Evolutionary conservation across 2,888 invertebrate species (phyloP).

Genomic region (Trachelus troglodyta): DNA sequence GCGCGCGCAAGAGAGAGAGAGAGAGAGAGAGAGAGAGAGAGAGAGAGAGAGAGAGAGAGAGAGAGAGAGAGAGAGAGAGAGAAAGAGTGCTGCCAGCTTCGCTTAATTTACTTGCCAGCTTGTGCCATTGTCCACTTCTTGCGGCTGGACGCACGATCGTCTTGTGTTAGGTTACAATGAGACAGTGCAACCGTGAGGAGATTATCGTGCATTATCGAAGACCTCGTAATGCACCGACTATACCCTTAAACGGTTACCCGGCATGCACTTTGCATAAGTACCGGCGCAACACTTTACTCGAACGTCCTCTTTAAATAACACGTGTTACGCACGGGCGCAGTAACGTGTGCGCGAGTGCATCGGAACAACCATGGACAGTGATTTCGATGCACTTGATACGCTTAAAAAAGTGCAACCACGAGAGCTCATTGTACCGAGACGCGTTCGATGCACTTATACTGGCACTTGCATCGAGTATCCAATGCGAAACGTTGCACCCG

Average conservation of each 20-base stretch:
- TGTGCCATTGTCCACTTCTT: background rate
- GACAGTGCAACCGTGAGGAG: background rate
- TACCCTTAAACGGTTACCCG: background rate
- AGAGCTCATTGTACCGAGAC: background rate
- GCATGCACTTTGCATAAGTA: background rate
- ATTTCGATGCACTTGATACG: background rate
- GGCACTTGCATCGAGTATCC: background rate
- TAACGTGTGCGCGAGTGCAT: background rate
- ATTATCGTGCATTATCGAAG: background rate
- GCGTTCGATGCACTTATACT: background rate
- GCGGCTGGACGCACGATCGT: background rate
- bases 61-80: too few relatives aligned
- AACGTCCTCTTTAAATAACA: background rate
- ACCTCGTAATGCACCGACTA: background rate
- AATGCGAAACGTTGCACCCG: background rate
- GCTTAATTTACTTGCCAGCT: background rate
- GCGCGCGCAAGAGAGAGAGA: background rate
- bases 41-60: too few relatives aligned
- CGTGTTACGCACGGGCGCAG: background rate
- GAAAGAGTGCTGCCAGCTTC: background rate
- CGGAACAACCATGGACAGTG: background rate
- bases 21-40: background rate
- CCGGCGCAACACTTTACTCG: background rate
- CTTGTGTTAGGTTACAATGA: background rate
- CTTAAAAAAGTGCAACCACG: background rate